A percentile compares a stretch with the other conserved stretches of the same genome.
Evolutionary conservation across 2,888 invertebrate genomes (phyloP).

Genomic region (Ganaspis brasiliensis): DNA sequence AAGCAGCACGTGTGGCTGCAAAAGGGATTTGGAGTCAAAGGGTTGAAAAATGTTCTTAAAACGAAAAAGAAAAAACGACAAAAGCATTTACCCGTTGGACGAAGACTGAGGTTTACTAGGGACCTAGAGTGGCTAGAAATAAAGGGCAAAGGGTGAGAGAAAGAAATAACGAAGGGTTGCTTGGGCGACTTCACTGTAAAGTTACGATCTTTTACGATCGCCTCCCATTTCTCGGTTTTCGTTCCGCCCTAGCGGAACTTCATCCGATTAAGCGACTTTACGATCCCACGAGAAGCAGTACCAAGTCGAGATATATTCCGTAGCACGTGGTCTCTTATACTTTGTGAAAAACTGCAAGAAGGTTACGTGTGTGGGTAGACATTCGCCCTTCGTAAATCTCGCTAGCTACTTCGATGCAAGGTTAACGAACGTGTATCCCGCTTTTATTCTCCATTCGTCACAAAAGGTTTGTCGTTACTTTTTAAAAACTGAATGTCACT

Average conservation of each 20-base stretch:
- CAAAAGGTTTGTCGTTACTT: not conserved
- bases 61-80: not conserved
- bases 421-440: slow-evolving; percentile 56
- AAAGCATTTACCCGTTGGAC: slow-evolving; percentile 19
- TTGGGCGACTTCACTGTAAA: slow-evolving; percentile 7
- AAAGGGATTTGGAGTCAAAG: slow-evolving; percentile 21
- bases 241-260: slow-evolving; percentile 45
- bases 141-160: slow-evolving; percentile 11
- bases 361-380: slow-evolving; percentile 44
- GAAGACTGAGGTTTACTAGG: slow-evolving; percentile 12
- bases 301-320: slow-evolving; percentile 1
- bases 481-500: slow-evolving; percentile 13
- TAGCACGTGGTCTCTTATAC: slow-evolving; percentile 24
- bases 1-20: not conserved
- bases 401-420: slow-evolving; percentile 12
- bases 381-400: slow-evolving; percentile 53
- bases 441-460: slow-evolving; percentile 48
- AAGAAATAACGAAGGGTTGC: slow-evolving; percentile 32
- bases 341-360: not conserved
- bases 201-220: slow-evolving; percentile 51
- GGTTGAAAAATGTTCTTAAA: slow-evolving; percentile 16
- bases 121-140: slow-evolving; percentile 13
- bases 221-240: slow-evolving; percentile 33
- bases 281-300: slow-evolving; percentile 42
- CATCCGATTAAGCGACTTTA: slow-evolving; percentile 57